These are phyloP conservation scores for Trichosurus vulpecula DNA, from an alignment of 2,797 vertebrate species.

Conservation along the genomic window DNA sequence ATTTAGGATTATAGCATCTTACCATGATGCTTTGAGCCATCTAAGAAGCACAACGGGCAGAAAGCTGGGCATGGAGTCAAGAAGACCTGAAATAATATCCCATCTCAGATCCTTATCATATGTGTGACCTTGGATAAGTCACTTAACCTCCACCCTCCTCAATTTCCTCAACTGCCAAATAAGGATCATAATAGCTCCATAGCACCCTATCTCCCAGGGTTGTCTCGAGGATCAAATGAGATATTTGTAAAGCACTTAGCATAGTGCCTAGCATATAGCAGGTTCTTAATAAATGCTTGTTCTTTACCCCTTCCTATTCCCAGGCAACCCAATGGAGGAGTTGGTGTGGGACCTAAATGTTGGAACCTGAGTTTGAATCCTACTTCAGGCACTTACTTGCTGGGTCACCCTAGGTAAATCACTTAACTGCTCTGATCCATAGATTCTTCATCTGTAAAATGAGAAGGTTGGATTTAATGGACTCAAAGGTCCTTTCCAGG, in stretches of 20 bases:
- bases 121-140: background rate
- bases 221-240: background rate
- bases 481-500: background rate
- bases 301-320: background rate
- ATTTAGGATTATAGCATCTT: background rate
- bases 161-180: background rate
- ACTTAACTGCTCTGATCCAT: background rate
- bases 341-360: background rate
- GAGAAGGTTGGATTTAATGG: background rate
- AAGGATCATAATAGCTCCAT: background rate
- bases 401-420: background rate
- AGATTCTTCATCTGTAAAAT: slow-evolving; percentile 1
- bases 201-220: background rate
- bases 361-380: background rate
- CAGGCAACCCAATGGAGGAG: background rate
- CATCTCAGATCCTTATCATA: background rate
- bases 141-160: background rate
- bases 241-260: background rate
- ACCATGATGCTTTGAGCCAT: background rate
- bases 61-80: background rate
- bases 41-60: background rate
- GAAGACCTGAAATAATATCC: background rate
- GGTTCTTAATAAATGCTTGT: background rate
- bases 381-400: background rate
- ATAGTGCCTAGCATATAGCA: background rate